Percentiles rank a stretch among this genome's conserved stretches.
Evolutionary conservation across 23 tunicate species (phyloP).

Genomic region (Aplidium turbinatum): DNA sequence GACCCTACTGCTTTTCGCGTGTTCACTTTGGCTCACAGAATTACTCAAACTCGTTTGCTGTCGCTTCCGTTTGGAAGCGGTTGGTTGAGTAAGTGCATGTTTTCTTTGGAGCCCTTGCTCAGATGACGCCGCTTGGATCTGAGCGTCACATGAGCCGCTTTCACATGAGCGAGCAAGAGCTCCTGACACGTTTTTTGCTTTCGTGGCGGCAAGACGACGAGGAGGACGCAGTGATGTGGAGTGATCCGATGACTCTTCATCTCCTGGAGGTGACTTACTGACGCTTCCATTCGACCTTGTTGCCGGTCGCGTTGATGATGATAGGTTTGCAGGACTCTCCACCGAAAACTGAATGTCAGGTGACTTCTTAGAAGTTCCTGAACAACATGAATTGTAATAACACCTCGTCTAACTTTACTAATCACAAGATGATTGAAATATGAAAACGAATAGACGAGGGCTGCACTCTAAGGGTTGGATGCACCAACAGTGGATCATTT

Average conservation of each 20-base stretch:
- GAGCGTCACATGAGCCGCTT: neutral
- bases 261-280: neutral
- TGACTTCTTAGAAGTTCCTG: no score
- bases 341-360: no score
- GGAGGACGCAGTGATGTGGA: slow-evolving; percentile 14
- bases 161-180: slow-evolving; percentile 91
- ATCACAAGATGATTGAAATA: no score
- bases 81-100: neutral
- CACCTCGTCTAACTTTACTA: no score
- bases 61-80: neutral
- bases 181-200: slow-evolving; percentile 84
- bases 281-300: neutral
- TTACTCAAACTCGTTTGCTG: neutral
- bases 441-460: no score
- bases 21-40: neutral
- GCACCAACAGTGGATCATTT: no score
- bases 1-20: neutral
- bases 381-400: no score
- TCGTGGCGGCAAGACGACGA: slow-evolving; percentile 9
- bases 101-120: slow-evolving; percentile 76
- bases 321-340: no score
- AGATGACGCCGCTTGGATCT: neutral
- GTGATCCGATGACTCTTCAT: neutral
- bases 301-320: neutral
- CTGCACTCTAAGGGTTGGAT: no score